phyloP scores from a whole-genome alignment of 2,113 vertebrate species.

The Lasiurus cinereus region DNA sequence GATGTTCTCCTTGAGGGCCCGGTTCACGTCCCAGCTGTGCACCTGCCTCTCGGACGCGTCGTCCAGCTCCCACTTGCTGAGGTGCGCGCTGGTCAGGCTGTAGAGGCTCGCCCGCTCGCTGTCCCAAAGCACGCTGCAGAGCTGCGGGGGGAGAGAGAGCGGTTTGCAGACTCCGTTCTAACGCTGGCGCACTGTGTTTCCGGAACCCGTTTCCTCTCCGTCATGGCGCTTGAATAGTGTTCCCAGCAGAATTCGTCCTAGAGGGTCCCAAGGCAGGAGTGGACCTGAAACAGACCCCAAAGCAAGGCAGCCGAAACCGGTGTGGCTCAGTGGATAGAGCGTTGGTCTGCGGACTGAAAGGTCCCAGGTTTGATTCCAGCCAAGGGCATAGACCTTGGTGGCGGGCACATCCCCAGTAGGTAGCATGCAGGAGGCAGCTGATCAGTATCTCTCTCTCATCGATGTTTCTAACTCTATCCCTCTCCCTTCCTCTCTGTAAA shows the following conservation, averaged over 20 bases:
- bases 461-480: too few relatives aligned
- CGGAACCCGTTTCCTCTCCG: not conserved
- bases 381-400: too few relatives aligned
- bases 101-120: constrained; percentile 90
- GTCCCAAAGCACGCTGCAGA: constrained; percentile 93
- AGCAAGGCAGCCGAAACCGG: not conserved
- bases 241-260: not conserved
- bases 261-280: not conserved
- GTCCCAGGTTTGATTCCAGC: too few relatives aligned
- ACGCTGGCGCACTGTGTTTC: not conserved
- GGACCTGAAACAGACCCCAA: not conserved
- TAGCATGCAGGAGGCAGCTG: too few relatives aligned
- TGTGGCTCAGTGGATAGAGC: too few relatives aligned
- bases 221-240: not conserved
- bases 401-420: too few relatives aligned
- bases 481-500: too few relatives aligned
- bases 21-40: constrained; percentile 92
- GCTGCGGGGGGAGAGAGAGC: constrained; percentile 86
- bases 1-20: constrained; percentile 91
- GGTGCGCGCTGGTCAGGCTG: constrained; percentile 90
- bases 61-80: constrained; percentile 96
- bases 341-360: too few relatives aligned
- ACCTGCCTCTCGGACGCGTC: constrained; percentile 91
- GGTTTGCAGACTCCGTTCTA: not conserved
- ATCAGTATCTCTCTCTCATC: too few relatives aligned